Base-by-base conservation (phyloP, 2,888 invertebrate genomes). In the Conchocele bisecta region DNA sequence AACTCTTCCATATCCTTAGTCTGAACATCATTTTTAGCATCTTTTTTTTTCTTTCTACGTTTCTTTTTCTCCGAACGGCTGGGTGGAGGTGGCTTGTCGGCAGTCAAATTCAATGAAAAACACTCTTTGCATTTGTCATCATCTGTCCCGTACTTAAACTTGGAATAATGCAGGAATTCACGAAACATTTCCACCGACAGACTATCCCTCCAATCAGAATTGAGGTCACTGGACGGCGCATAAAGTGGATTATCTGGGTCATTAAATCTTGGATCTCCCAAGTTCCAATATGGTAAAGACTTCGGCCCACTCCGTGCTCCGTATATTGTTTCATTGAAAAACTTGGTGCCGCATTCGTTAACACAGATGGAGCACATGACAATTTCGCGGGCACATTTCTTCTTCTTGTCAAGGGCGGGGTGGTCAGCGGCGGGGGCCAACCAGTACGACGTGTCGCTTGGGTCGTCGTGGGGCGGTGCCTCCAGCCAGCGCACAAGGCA, bases 401-500 rank as follows among this genome's bases (percentile, higher is more conserved):
- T 58, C n/a, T n/a, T n/a, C n/a, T n/a, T n/a, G n/a, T n/a, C n/a
- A n/a, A n/a, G n/a, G 22, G 51, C 41, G 13, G 57, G 24, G 9
- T 53, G 58, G 41, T 61, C 58, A 24, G 17, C n/a, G 26, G 28
- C 39, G 1, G 79, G 84, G 7, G 77, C 79, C 13, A 57, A 60
- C 82, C 83, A 87, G 54, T 86, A 87, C 0, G 81, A 81, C 35
- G 83, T 83, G 53, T 87, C 80, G 1, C 29, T 65, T 28, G 77
- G 75, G 41, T 58, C 58, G 15, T 79, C 79, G 58, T 80, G 68
- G 22, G 56, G 58, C 7, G 61, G 63, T 1, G 87, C 85, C 20
- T 82, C 83, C 51, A 83, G 65, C 87, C 87, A 87, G 7, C 65
- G 69, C 24, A 75, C 66, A 42, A 87, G 65, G 78, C 85, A 85